Percentiles rank a stretch among this genome's conserved stretches.
phyloP scores from a whole-genome alignment of 2,797 vertebrate species.

The Darevskia nairensis region DNA sequence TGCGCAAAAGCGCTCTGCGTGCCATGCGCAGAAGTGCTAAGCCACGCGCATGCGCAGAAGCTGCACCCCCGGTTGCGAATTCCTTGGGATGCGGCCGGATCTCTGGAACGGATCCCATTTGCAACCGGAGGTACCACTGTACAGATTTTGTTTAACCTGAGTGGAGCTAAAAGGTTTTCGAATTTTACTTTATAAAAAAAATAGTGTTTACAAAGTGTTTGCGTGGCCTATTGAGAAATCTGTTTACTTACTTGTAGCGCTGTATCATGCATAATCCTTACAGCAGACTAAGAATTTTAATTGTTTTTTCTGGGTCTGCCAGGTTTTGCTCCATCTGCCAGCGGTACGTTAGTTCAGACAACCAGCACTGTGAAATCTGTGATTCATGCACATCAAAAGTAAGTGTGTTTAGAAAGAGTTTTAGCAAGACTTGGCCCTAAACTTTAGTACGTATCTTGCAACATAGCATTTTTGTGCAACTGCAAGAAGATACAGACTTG shows the following conservation, averaged over 20 bases:
- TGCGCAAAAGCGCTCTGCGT: too few species aligned
- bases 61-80: too few species aligned
- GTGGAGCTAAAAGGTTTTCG: not conserved
- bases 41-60: too few species aligned
- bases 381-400: slow-evolving; percentile 94
- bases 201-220: not conserved
- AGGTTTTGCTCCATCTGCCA: slow-evolving; percentile 90
- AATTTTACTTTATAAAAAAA: not conserved
- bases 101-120: too few species aligned
- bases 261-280: not conserved
- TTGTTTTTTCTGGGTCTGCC: not conserved
- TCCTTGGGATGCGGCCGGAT: too few species aligned
- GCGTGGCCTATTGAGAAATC: not conserved
- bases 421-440: not conserved
- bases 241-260: not conserved
- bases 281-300: not conserved
- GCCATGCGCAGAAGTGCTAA: too few species aligned
- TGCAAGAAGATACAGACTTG: too few species aligned
- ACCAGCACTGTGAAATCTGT: slow-evolving; percentile 90
- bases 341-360: slow-evolving; percentile 86
- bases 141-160: not conserved
- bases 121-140: too few species aligned
- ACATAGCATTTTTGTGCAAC: not conserved
- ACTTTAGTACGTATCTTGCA: not conserved
- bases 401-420: slow-evolving; percentile 52